Evolutionary conservation across 2,888 invertebrate species (phyloP).

Genomic region (Troides oblongomaculatus): DNA sequence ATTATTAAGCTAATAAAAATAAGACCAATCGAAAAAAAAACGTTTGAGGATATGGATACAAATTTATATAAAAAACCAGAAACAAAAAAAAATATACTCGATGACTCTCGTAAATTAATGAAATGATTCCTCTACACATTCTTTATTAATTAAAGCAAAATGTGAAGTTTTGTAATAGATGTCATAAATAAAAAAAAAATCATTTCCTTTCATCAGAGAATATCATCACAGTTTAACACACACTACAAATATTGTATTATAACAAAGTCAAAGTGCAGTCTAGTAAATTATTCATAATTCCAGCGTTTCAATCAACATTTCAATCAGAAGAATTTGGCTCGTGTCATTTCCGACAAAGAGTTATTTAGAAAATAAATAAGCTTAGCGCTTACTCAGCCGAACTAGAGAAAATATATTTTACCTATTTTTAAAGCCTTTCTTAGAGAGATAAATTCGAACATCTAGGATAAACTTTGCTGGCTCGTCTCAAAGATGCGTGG

Average conservation of each 20-base stretch:
- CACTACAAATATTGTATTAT: not conserved
- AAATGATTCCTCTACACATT: no score
- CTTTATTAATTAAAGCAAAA: not conserved
- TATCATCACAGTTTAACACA: conserved; percentile 5
- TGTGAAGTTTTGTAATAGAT: not conserved
- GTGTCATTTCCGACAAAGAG: not conserved
- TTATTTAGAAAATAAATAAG: not conserved
- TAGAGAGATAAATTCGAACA: not conserved
- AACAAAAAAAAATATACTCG: no score
- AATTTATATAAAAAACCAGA: no score
- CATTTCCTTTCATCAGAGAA: conserved; percentile 8
- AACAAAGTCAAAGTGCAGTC: not conserved
- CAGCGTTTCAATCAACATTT: not conserved
- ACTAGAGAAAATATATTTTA: not conserved
- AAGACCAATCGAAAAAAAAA: no score
- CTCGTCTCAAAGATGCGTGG: conserved; percentile 7
- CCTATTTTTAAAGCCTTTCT: conserved; percentile 2
- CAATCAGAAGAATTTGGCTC: not conserved
- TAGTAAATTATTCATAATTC: not conserved
- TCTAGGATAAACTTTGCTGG: conserved; percentile 2
- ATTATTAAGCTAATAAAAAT: no score
- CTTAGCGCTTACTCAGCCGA: not conserved
- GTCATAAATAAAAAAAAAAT: conserved; percentile 18
- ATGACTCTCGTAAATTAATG: no score
- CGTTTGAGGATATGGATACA: no score